Base-by-base conservation (phyloP, 2,888 invertebrate genomes). In the Alviniconcha strummeri region DNA sequence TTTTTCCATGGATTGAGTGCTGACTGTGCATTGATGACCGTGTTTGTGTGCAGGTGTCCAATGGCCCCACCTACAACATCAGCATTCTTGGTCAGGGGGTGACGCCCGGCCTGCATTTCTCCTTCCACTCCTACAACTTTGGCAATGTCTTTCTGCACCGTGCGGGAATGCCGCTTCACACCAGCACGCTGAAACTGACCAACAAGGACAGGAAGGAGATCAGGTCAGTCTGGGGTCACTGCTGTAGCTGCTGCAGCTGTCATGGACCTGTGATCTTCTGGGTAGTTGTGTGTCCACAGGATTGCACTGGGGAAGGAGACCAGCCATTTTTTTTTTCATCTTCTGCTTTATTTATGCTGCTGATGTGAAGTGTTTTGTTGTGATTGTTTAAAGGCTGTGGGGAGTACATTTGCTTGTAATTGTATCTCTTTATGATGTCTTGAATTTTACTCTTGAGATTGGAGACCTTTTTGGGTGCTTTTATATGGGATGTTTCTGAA, bases 51-150 rank as follows among this genome's bases (percentile, higher is more conserved):
- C 89, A 96, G 96, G 95, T 96, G 84, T 94, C 95, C 64, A 95
- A 96, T 92, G 96, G 96, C 0, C 96, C 96, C 5, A 95, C 94
- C 7, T 96, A 96, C 90, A 93, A 91, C 67, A 94, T 96, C 83
- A 93, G 94, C 79, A 91, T 96, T 69, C 94, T 95, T 87, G 95
- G 96, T 36, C 94, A 94, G 75, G 95, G 96, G 72, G 94, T 95
- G 86, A 95, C 94, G 86, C 95, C 95, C 0, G 91, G 93, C 0
- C 95, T 96, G 87, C 95, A 95, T 89, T 96, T 96, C 91, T 96
- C 96, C 6, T 96, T 95, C 90, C 93, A 92, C 88, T 87, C 89
- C n/a, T 95, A 95, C 89, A 94, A 96, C 92, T 96, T 96, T 93
- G 96, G 96, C 6, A 95, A 95, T 85, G 96, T 96, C 90, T 95